Evolutionary conservation across 1,140 invertebrate genomes (phyloP), one percentile per base, ranked within the genome.

Genomic region (Diabrotica undecimpunctata): DNA sequence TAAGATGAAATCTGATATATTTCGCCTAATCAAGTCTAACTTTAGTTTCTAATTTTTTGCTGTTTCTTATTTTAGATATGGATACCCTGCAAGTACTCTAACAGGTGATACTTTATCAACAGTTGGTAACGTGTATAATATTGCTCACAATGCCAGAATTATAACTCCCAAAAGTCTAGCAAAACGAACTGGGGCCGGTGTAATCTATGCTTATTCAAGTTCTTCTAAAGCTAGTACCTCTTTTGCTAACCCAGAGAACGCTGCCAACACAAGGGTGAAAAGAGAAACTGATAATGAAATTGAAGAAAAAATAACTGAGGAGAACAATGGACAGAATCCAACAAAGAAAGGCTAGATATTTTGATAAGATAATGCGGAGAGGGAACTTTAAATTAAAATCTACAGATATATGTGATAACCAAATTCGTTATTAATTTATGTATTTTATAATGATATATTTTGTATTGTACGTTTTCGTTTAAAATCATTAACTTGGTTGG

Each of bases 81-180:
- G 88, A 3, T 65, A 75, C 7, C 80, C 85, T 14, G 86, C 83
- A 58, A 85, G 84, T 8, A 76, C 80, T 65, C 75, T 87, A 2
- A 83, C 87, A 3, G 81, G 81, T 52, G 82, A 85, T 66, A 83
- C 86, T 5, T 79, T 90, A 36, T 83, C 83, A 70, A 82, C 87
- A 0, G 81, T 87, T 14, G 88, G 88, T 11, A 88, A 90, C 77
- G 79, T 86, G 4, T 83, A 83, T 46, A 74, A 82, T 66, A 83
- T 87, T 5, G 83, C 81, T 13, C 80, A 83, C 67, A 88, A 88
- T 77, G 80, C 86, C 0, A 82, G 84, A 70, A 79, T 82, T 50
- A 77, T 90, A 7, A 87, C 83, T 6, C 82, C 87, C 3, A 90
- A 87, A 74, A 83, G 85, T 7, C 70, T 90, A 14, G 85, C 83